A percentile compares a stretch with the other conserved stretches of the same genome.
phyloP scores from a whole-genome alignment of 1,140 invertebrate species.

The Panagrolaimus sp. region DNA sequence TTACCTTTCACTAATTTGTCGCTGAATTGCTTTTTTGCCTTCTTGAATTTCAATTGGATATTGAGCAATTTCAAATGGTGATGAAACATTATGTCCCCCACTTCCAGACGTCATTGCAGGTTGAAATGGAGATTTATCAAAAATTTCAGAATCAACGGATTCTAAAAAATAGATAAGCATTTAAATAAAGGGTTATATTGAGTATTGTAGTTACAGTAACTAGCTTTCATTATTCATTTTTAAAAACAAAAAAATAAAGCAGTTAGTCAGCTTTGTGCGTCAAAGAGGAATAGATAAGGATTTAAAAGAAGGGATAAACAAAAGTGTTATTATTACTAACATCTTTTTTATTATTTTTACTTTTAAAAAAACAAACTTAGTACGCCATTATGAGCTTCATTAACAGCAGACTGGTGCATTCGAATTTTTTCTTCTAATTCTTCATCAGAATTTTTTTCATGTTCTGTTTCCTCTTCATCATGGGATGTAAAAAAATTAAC shows the following conservation, averaged over 20 bases:
- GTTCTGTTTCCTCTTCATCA: slow-evolving; percentile 37
- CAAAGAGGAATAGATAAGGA: no score
- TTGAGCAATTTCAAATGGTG: slow-evolving; percentile 53
- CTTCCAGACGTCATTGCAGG: slow-evolving; percentile 27
- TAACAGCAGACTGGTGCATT: slow-evolving; percentile 3
- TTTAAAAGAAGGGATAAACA: slow-evolving; percentile 12
- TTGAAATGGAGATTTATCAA: slow-evolving; percentile 44
- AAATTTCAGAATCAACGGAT: slow-evolving; percentile 46
- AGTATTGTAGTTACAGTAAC: no score
- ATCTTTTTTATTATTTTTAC: not conserved
- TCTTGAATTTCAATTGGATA: slow-evolving; percentile 57
- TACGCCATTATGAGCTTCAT: not conserved
- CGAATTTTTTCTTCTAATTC: slow-evolving; percentile 27
- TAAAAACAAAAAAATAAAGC: no score
- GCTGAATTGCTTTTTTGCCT: slow-evolving; percentile 46
- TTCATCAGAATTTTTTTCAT: slow-evolving; percentile 25
- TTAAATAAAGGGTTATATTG: no score
- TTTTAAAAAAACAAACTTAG: slow-evolving; percentile 22
- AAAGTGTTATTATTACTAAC: not conserved
- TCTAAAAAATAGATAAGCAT: slow-evolving; percentile 12
- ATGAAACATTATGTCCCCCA: slow-evolving; percentile 44
- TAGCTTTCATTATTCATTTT: no score
- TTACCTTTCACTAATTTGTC: slow-evolving; percentile 53
- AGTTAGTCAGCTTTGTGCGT: not conserved
- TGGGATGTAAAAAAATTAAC: slow-evolving; percentile 33